Evolutionary conservation across 2,888 invertebrate species (phyloP).

Genomic region (Cheilosia urbana): DNA sequence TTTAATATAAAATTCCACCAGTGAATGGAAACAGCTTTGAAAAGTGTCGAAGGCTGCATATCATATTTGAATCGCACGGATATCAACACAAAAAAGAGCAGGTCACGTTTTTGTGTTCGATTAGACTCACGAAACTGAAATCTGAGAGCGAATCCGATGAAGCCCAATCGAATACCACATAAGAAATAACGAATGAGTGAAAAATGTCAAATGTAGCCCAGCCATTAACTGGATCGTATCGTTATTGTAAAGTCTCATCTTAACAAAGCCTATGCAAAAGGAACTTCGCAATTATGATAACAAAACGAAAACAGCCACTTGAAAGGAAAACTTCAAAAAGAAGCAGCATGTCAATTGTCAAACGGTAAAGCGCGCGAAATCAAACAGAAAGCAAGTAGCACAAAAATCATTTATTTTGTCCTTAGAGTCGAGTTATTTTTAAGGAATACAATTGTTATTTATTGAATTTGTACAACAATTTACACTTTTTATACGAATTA

Average conservation of each 20-base stretch:
- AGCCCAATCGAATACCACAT: too few relatives aligned
- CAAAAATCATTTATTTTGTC: conserved; percentile 9
- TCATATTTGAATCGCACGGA: too few relatives aligned
- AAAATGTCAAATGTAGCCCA: neutral
- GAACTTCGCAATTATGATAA: conserved; percentile 22
- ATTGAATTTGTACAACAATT: neutral
- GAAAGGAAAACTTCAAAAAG: conserved; percentile 36
- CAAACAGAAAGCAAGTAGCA: conserved; percentile 27
- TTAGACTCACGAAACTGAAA: too few relatives aligned
- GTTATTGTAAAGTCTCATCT: neutral
- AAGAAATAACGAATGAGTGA: too few relatives aligned
- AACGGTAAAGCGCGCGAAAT: conserved; percentile 67
- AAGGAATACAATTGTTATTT: neutral
- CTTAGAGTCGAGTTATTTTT: conserved; percentile 4
- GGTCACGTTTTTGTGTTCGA: too few relatives aligned
- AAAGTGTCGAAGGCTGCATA: too few relatives aligned
- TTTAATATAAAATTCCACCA: too few relatives aligned
- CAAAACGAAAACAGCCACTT: conserved; percentile 50
- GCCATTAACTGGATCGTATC: neutral
- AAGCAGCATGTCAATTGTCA: conserved; percentile 47
- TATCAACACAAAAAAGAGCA: too few relatives aligned
- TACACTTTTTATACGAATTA: neutral
- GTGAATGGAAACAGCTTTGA: too few relatives aligned
- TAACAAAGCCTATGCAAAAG: conserved; percentile 13
- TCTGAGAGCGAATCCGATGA: too few relatives aligned